Percentiles rank a stretch among this genome's conserved stretches.
Conservation (phyloP, 35 echinoderm and acorn worm species). For the Ophiothrix spiculata region DNA sequence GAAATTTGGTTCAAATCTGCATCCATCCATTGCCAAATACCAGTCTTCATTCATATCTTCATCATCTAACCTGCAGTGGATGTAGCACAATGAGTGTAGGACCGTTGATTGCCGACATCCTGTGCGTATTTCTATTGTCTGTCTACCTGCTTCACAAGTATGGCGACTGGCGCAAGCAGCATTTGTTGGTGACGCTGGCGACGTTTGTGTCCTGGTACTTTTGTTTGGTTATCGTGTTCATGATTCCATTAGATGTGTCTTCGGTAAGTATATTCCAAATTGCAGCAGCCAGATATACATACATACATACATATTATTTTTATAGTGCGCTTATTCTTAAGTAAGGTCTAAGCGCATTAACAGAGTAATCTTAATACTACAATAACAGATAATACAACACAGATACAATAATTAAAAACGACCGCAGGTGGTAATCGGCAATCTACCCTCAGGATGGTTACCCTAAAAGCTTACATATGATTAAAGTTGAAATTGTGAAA, state of each 20-base stretch:
- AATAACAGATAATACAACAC: no score
- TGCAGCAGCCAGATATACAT: no score
- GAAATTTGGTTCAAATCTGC: not conserved
- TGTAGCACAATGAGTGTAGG: slow-evolving; percentile 81
- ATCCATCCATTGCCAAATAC: not conserved
- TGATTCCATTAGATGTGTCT: slow-evolving; percentile 92
- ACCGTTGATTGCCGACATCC: slow-evolving; percentile 84
- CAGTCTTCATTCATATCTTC: not conserved
- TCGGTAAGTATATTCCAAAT: slow-evolving; percentile 93
- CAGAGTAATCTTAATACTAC: no score
- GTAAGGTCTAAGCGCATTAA: no score
- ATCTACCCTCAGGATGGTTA: no score
- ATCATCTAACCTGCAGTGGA: no score
- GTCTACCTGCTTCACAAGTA: slow-evolving; percentile 94
- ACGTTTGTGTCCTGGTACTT: slow-evolving; percentile 96
- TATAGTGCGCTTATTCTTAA: no score
- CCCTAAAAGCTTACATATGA: no score
- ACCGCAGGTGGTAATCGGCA: no score
- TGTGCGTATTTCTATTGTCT: slow-evolving; percentile 82
- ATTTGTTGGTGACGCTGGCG: slow-evolving; percentile 79
- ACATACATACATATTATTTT: no score
- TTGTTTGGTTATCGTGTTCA: slow-evolving; percentile 95
- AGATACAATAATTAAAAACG: no score
- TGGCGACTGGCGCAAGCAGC: slow-evolving; percentile 97
- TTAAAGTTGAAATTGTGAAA: no score